Base-by-base conservation (phyloP, 1,140 invertebrate species). In the Harlomillsia oculata region DNA sequence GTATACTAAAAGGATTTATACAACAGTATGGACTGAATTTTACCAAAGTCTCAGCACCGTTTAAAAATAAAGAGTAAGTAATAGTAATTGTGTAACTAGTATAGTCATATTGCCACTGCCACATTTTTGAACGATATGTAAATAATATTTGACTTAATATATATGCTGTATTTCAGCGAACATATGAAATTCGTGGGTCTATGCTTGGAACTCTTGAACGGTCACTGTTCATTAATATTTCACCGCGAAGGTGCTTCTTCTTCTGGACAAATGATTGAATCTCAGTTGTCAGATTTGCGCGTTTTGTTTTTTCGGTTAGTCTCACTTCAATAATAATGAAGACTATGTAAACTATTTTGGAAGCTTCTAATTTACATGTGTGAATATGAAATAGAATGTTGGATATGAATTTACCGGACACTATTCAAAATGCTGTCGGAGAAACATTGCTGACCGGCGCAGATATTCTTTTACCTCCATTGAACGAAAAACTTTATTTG, bases 101-200 rank as follows among this genome's bases (percentile, higher is more conserved):
- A 23, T 18, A 45, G 26, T 20, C 18, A 20, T 23, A 3, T 28
- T 11, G 5, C 26, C 5, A 45, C 23, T 46, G 2, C 16, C 23
- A 28, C 14, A 14, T 29, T 20, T n/a, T 49, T 18, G 13, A 41
- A 20, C 8, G 8, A 41, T 8, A 18, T 8, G 9, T 41, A 8
- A 41, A 41, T n/a, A 9, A 9, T 8, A 34, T 34, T 34, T 8
- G 8, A 9, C 8, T 34, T 20, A 11, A 8, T 41, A 41, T 53
- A n/a, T 32, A 25, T 58, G 46, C 13, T 56, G 36, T 52, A 64
- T 64, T 50, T 41, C 69, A 75, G 73, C 43, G 78, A 80, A 41
- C 79, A 82, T 66, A 72, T 80, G 53, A 68, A 76, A 34, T 82
- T 82, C 72, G 76, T 82, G 5, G 60, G 76, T 29, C 67, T 80